These are phyloP conservation scores for Mohoua ochrocephala DNA, from an alignment of 2,113 vertebrate genomes.

Conservation along the genomic window DNA sequence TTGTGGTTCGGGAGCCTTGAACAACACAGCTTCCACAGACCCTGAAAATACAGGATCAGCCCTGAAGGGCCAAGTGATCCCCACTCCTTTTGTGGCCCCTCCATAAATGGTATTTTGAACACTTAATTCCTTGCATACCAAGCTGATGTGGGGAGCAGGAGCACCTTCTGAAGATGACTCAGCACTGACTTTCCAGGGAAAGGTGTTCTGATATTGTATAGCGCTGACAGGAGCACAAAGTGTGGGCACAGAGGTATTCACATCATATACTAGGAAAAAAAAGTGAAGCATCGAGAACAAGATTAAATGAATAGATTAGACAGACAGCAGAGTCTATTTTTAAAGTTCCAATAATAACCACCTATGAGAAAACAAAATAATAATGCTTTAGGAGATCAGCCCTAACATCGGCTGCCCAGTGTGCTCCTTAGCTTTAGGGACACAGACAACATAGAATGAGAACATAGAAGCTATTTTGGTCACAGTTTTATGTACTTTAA, in stretches of 20 bases:
- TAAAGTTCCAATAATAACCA: slow-evolving; percentile 8
- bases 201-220: background rate
- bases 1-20: background rate
- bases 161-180: background rate
- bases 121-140: background rate
- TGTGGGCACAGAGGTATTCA: background rate
- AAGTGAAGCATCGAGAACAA: background rate
- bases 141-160: background rate
- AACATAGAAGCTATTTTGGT: background rate
- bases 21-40: background rate
- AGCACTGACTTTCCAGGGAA: background rate
- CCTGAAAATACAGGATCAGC: background rate
- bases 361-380: background rate
- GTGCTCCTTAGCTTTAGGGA: background rate
- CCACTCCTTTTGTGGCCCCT: background rate
- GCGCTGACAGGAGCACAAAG: background rate
- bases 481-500: background rate
- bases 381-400: background rate
- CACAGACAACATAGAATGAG: background rate
- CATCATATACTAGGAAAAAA: background rate
- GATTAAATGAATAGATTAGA: background rate
- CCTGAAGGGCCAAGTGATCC: background rate
- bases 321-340: slow-evolving; percentile 23
- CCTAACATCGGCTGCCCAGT: background rate
- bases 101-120: background rate